A percentile compares a stretch with the other conserved stretches of the same genome.
Conservation (phyloP, 2,797 vertebrate genomes). For the Tapera naevia region DNA sequence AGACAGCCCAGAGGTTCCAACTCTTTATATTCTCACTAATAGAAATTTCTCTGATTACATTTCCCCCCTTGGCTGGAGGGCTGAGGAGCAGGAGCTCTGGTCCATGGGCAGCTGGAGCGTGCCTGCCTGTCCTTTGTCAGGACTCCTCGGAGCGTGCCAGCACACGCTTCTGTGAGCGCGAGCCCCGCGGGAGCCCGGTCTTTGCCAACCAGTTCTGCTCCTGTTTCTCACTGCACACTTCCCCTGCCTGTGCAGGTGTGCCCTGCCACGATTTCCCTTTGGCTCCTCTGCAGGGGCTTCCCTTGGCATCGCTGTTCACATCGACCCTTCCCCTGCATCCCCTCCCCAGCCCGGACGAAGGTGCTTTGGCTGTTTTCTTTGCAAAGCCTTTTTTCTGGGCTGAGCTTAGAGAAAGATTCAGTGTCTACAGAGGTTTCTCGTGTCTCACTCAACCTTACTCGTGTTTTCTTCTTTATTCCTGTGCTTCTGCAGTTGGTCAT, state of each 20-base stretch:
- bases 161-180: background rate
- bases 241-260: background rate
- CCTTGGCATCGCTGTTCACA: accelerated
- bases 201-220: constrained; percentile 20
- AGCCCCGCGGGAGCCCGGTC: background rate
- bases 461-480: background rate
- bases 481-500: background rate
- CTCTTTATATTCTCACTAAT: constrained; percentile 57
- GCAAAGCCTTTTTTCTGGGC: background rate
- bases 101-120: constrained; percentile 33
- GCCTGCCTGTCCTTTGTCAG: constrained; percentile 29
- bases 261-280: background rate
- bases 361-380: background rate
- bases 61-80: constrained; percentile 54
- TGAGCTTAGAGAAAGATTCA: background rate
- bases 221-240: background rate
- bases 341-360: background rate
- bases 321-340: background rate
- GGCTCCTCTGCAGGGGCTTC: background rate
- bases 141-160: background rate
- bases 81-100: constrained; percentile 16
- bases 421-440: background rate
- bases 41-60: constrained; percentile 59
- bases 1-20: constrained; percentile 68
- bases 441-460: background rate